These are phyloP conservation scores for Calypte anna DNA, from an alignment of 2,113 vertebrate genomes.

Conservation along the genomic window DNA sequence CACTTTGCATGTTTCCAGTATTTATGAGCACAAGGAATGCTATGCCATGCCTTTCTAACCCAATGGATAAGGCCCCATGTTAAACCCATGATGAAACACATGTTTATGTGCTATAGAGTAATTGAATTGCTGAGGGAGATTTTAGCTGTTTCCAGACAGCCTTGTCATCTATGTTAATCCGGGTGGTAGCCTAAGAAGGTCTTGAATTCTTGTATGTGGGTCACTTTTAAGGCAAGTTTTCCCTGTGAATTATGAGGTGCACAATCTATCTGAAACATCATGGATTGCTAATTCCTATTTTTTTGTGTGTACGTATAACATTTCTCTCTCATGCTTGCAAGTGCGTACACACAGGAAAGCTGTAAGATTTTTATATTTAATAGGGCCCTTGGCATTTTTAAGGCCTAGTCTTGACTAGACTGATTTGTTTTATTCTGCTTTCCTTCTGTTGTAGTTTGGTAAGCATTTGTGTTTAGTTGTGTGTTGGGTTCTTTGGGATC, in stretches of 20 bases:
- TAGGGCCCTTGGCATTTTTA: constrained; percentile 65
- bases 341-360: neutral
- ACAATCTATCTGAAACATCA: constrained; percentile 54
- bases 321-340: constrained; percentile 18
- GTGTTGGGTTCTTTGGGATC: constrained; percentile 61
- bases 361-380: constrained; percentile 68
- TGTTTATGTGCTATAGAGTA: neutral
- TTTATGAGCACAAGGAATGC: neutral
- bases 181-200: neutral
- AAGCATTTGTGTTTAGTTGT: constrained; percentile 30
- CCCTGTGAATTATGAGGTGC: constrained; percentile 50
- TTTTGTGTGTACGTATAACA: neutral
- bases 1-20: neutral
- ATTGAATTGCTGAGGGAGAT: neutral
- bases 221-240: constrained; percentile 37
- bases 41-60: neutral
- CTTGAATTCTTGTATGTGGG: neutral
- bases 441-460: constrained; percentile 63
- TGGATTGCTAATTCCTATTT: constrained; percentile 63
- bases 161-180: constrained; percentile 56
- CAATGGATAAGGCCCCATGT: neutral
- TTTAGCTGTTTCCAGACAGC: neutral
- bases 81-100: constrained; percentile 27
- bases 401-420: constrained; percentile 40
- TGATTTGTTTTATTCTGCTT: constrained; percentile 73